phyloP scores from a whole-genome alignment of 2,888 invertebrate genomes.

The Parnassius apollo region DNA sequence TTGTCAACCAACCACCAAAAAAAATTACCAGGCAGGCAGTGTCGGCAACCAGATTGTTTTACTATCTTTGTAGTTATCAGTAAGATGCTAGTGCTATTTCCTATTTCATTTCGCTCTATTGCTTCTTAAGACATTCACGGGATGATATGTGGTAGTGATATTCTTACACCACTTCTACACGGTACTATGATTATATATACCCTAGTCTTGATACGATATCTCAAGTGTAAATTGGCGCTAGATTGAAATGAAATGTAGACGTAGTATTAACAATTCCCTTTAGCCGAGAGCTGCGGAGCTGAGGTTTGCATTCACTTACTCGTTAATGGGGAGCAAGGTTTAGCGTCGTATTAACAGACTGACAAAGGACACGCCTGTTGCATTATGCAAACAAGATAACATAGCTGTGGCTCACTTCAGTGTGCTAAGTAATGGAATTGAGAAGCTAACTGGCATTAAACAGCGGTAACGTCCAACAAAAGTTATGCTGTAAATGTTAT shows the following conservation, averaged over 20 bases:
- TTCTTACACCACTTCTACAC: too few relatives aligned
- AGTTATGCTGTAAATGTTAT: neutral
- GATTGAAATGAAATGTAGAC: neutral
- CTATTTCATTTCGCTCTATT: too few relatives aligned
- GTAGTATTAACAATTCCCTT: constrained; percentile 10
- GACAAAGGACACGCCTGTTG: constrained; percentile 9
- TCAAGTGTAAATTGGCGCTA: neutral
- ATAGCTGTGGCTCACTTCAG: constrained; percentile 12
- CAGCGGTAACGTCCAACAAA: neutral
- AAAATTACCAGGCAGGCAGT: too few relatives aligned
- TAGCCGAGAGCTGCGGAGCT: constrained; percentile 1
- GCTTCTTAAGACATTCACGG: too few relatives aligned
- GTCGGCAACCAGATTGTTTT: too few relatives aligned
- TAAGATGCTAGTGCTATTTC: too few relatives aligned
- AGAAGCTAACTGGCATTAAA: neutral
- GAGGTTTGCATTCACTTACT: constrained; percentile 6
- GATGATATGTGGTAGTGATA: too few relatives aligned
- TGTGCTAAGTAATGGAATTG: neutral
- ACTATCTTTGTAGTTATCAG: too few relatives aligned
- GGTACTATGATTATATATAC: too few relatives aligned
- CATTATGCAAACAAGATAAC: constrained; percentile 15
- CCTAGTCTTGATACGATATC: too few relatives aligned
- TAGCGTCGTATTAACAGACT: constrained; percentile 8
- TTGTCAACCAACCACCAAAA: too few relatives aligned
- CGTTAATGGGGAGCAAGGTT: neutral